phyloP scores from a whole-genome alignment of 2,797 vertebrate species.

The Muscicapa striata region DNA sequence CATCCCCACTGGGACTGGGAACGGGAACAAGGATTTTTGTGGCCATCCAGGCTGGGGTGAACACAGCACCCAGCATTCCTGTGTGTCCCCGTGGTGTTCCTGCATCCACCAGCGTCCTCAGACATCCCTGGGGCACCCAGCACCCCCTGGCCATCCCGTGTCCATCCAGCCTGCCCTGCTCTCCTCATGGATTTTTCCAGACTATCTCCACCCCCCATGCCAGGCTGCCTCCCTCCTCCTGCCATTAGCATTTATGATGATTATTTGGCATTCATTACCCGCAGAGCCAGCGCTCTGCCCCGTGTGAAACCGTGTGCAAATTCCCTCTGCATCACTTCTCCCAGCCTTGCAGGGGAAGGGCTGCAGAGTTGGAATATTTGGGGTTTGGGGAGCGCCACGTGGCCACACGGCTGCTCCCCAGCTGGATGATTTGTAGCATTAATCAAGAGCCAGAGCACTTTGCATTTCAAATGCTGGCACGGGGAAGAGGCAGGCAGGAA shows the following conservation, averaged over 20 bases:
- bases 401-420: slow-evolving; percentile 5
- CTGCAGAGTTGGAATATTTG: background rate
- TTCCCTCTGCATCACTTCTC: background rate
- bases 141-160: accelerated
- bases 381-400: background rate
- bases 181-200: background rate
- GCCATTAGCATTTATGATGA: background rate
- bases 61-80: background rate
- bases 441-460: background rate
- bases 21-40: background rate
- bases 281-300: background rate
- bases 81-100: background rate
- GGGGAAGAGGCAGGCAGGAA: background rate
- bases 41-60: accelerated
- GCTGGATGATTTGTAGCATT: slow-evolving; percentile 16
- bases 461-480: slow-evolving; percentile 30
- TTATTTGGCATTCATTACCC: background rate
- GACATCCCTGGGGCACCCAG: background rate
- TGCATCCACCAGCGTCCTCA: background rate
- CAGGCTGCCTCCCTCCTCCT: background rate
- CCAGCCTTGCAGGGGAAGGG: background rate
- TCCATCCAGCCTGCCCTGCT: background rate
- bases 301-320: background rate
- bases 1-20: background rate
- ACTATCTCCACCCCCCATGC: background rate